Base-by-base conservation (phyloP, 2,888 invertebrate genomes). In the Nomada fabriciana region DNA sequence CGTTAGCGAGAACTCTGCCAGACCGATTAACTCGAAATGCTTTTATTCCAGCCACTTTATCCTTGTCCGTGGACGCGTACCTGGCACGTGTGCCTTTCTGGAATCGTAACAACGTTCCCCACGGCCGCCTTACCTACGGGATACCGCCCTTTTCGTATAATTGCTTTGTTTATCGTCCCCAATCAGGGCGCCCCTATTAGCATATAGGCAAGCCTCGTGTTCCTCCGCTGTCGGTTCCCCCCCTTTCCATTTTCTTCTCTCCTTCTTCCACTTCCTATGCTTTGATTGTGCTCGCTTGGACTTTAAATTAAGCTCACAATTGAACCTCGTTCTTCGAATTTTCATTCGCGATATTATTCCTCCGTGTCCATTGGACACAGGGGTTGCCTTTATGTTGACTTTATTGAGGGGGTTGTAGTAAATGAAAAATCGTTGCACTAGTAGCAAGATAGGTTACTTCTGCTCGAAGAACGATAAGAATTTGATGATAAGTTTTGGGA, bases 81-180 rank as follows among this genome's bases (percentile, higher is more conserved):
- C 64, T 78, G 79, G 80, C 78, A 80, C 75, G 80, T 82, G 80
- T 82, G 72, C 72, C 79, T 79, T 80, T 80, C 80, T 80, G 68
- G 64, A 75, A 78, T 84, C 70, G 81, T 76, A 82, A 68, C 71
- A 76, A 74, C 61, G 73, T 76, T 71, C 81, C 76, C 81, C 68
- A 74, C 71, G 79, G 65, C 75, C 59, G 64, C 70, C 85, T 82
- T 86, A 80, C 85, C 85, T 80, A 74, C 53, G 82, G 81, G 82
- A 89, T 89, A 84, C 89, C 90, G 88, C 90, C 91, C 90, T 91
- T 91, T 90, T 89, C 89, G 90, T 91, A 92, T 93, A 93, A 93
- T 93, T 93, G 93, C 92, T 93, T 93, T 92, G 93, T 93, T 93
- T 93, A 93, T 93, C 93, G 91, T 91, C 87, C 89, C 90, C 90